phyloP scores from a whole-genome alignment of 2,888 invertebrate species.

The Polylopha cassiicola region DNA sequence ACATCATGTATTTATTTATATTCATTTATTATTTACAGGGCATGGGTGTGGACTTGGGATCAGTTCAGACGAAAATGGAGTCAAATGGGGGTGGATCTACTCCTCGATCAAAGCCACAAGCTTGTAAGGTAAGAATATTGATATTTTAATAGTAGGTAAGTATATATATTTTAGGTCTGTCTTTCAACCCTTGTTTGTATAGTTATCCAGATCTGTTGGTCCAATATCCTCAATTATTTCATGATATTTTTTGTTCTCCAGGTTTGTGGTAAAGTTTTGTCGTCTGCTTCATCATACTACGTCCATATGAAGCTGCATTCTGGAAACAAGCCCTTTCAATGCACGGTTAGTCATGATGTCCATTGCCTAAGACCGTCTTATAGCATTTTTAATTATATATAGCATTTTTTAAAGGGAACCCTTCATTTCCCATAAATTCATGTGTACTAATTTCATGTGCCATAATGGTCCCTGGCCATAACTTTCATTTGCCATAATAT shows the following conservation, averaged over 20 bases:
- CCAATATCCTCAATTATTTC: constrained; percentile 1
- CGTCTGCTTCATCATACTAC: constrained; percentile 87
- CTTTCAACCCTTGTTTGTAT: not conserved
- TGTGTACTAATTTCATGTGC: no score
- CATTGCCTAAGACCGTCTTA: no score
- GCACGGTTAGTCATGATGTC: constrained; percentile 80
- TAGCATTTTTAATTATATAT: no score
- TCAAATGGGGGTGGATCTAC: constrained; percentile 59
- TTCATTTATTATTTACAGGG: constrained; percentile 52
- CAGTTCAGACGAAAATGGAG: constrained; percentile 72
- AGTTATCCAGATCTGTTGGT: constrained; percentile 16
- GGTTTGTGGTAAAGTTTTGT: constrained; percentile 86
- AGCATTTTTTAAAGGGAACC: no score
- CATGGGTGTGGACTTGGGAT: constrained; percentile 70
- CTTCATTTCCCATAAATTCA: no score
- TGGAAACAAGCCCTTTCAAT: constrained; percentile 87
- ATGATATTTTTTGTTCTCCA: constrained; percentile 34
- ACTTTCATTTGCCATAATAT: no score
- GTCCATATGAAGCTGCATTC: constrained; percentile 91
- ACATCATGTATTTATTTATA: no score
- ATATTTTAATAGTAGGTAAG: no score
- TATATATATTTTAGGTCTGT: no score
- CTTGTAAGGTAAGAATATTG: constrained; percentile 79
- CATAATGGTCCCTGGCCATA: no score
- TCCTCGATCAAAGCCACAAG: constrained; percentile 82